Evolutionary conservation across 2,888 invertebrate species (phyloP), one percentile per base, ranked within the genome.

Genomic region (Campoletis raptor): DNA sequence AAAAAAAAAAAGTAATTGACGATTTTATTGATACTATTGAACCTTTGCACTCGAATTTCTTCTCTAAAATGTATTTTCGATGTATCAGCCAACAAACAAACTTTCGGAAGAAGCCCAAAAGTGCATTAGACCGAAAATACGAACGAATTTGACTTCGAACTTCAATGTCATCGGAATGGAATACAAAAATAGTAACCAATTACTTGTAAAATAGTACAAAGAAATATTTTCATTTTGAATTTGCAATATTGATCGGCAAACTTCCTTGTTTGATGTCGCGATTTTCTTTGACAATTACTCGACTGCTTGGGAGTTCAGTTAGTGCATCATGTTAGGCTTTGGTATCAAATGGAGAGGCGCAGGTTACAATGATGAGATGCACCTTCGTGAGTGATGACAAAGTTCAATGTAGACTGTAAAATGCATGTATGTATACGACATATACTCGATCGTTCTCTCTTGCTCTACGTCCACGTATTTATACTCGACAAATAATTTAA

Each of bases 401-500:
- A 81, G 66, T 81, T 78, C 54, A 24, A 18, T 10, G 21, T 66
- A 9, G 74, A 30, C 30, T 24, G 12, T 73, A 48, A 24, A 74
- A 61, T 61, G 61, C 54, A 69, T 40, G 4, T 48, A 70, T 36
- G 40, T 24, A 45, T 18, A 52, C 40, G 76, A 12, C 72, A 48
- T 40, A 81, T 42, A 54, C 42, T 69, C 64, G 54, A 77, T 69
- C 78, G 54, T 45, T 70, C 81, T 45, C 66, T 77, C 73, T 77
- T 45, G 24, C 52, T 77, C 69, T 57, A 37, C 76, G n/a, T 57
- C 78, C 57, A 72, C 83, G 77, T 83, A 83, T 88, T 87, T 87
- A 85, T 83, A 84, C 82, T 78, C 85, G 84, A 85, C 85, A 89
- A 90, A 91, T 93, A 93, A 93, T 92, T 91, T 81, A 89, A 92